Evolutionary conservation across 2,888 invertebrate genomes (phyloP).

Genomic region (Patella caerulea): DNA sequence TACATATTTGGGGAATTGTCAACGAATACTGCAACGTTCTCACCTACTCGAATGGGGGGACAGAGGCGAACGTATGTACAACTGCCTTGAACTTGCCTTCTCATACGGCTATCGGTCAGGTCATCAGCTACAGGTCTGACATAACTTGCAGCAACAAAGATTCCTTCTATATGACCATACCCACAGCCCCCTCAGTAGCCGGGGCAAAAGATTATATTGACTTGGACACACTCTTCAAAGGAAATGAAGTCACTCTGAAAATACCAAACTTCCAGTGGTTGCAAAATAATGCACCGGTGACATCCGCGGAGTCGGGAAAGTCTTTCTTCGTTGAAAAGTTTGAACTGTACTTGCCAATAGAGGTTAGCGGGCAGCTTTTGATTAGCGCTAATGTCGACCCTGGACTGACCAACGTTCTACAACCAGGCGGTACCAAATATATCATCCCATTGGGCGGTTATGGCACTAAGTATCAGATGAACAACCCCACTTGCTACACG

Average conservation of each 20-base stretch:
- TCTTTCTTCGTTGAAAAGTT: not conserved
- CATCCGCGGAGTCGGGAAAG: not conserved
- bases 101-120: not conserved
- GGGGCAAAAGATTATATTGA: not conserved
- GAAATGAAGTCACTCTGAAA: not conserved
- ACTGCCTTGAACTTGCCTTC: not conserved
- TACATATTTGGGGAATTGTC: not conserved
- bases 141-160: not conserved
- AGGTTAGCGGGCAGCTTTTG: not conserved
- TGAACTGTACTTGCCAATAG: not conserved
- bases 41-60: not conserved
- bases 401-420: not conserved
- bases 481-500: not conserved
- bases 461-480: not conserved
- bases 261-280: conserved; percentile 1
- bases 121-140: not conserved
- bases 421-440: not conserved
- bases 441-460: not conserved
- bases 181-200: not conserved
- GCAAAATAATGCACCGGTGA: not conserved
- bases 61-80: not conserved
- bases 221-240: not conserved
- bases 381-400: not conserved
- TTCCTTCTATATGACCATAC: not conserved
- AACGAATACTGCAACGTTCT: not conserved